Evolutionary conservation across 2,888 invertebrate species (phyloP).

Genomic region (Ernsta delagoae): DNA sequence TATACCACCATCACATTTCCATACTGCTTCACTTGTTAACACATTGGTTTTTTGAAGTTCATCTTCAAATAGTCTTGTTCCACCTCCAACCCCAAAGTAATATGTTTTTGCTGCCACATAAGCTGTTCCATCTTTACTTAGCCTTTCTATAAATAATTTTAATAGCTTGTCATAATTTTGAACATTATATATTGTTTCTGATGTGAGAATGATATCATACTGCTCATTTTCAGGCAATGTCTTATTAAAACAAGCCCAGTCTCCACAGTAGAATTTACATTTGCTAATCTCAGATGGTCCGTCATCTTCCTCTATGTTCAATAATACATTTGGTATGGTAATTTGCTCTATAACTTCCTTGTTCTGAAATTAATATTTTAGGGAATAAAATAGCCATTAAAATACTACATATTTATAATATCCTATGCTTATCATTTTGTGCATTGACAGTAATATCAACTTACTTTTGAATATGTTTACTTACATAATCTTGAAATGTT

Average conservation of each 20-base stretch:
- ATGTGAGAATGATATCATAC: conserved; percentile 94
- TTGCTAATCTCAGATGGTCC: conserved; percentile 56
- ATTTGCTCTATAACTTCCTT: conserved; percentile 90
- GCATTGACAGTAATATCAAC: no score
- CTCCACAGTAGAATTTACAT: conserved; percentile 88
- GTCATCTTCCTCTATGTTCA: conserved; percentile 85
- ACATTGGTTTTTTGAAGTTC: conserved; percentile 80
- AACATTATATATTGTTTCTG: conserved; percentile 96
- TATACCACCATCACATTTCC: conserved; percentile 87
- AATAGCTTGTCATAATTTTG: conserved; percentile 91
- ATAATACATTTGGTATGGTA: conserved; percentile 92
- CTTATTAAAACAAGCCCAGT: conserved; percentile 88
- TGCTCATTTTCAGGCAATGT: conserved; percentile 67
- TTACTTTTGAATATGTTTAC: conserved; percentile 48
- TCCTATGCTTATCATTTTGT: no score
- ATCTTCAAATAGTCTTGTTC: conserved; percentile 90
- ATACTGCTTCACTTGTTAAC: conserved; percentile 85
- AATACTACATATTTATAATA: no score
- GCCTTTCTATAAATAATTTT: conserved; percentile 86
- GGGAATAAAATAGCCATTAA: no score
- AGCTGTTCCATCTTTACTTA: conserved; percentile 86
- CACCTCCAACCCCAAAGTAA: conserved; percentile 98
- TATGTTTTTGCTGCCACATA: conserved; percentile 95
- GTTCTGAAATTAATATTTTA: conserved; percentile 86
- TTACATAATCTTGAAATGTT: conserved; percentile 97